A percentile compares a stretch with the other conserved stretches of the same genome.
These are phyloP conservation scores for Delphinapterus leucas DNA, from an alignment of 2,113 vertebrate genomes.

Conservation along the genomic window DNA sequence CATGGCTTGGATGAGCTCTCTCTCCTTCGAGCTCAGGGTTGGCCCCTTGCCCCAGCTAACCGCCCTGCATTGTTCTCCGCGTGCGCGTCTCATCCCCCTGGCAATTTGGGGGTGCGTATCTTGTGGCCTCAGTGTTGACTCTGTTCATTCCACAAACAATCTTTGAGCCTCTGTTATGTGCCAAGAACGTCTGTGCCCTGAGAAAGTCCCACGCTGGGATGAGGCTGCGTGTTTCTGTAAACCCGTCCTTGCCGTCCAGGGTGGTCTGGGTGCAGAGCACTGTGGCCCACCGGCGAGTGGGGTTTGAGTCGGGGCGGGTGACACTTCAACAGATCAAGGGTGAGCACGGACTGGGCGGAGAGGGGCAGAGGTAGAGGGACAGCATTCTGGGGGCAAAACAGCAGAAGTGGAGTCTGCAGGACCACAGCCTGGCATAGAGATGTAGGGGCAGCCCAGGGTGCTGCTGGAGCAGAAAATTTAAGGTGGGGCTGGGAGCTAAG, in stretches of 20 bases:
- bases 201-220: neutral
- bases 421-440: neutral
- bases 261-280: neutral
- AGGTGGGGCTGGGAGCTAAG: neutral
- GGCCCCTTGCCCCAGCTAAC: neutral
- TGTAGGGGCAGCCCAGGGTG: too few species aligned
- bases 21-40: neutral
- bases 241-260: neutral
- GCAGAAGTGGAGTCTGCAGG: neutral
- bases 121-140: neutral
- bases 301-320: neutral
- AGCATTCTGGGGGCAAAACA: neutral
- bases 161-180: neutral
- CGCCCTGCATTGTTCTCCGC: fast-evolving
- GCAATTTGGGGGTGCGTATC: neutral
- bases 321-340: neutral
- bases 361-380: too few species aligned
- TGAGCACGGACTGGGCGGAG: neutral
- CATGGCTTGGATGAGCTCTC: neutral
- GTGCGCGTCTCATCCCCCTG: neutral
- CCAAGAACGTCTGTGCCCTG: neutral
- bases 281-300: fast-evolving
- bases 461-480: too few species aligned
- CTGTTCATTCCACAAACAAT: neutral
- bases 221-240: neutral